Percentiles rank a stretch among this genome's conserved stretches.
These are phyloP conservation scores for Ypsolopha sequella DNA, from an alignment of 2,888 invertebrate genomes.

Conservation along the genomic window DNA sequence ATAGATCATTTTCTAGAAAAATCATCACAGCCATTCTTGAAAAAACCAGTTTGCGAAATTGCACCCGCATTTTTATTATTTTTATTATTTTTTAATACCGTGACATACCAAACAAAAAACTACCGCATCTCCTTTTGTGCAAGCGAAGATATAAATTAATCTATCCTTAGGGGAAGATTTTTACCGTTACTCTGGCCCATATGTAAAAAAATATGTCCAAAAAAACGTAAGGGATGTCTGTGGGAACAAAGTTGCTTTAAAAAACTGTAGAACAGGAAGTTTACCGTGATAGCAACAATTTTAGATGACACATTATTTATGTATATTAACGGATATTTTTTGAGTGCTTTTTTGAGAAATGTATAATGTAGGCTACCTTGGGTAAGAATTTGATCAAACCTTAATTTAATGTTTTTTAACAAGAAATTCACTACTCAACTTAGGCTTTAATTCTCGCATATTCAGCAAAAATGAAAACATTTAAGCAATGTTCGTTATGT, in stretches of 20 bases:
- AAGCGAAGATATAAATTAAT: conserved; percentile 63
- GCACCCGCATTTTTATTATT: conserved; percentile 29
- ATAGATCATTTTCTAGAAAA: background rate
- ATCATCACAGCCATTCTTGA: background rate
- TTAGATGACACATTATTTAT: conserved; percentile 35
- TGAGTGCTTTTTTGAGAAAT: conserved; percentile 33
- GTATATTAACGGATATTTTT: conserved; percentile 48
- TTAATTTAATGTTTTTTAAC: no score
- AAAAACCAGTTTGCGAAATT: conserved; percentile 15
- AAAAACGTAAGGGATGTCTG: conserved; percentile 37
- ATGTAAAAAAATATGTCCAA: conserved; percentile 49
- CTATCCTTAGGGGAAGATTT: conserved; percentile 60
- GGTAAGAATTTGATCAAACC: no score
- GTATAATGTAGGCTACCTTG: conserved; percentile 23
- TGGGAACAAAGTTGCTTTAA: conserved; percentile 50
- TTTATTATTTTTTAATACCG: conserved; percentile 23
- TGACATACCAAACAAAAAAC: conserved; percentile 46
- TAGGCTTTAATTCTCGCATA: no score
- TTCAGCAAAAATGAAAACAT: no score
- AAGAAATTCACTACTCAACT: no score
- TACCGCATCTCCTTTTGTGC: conserved; percentile 57
- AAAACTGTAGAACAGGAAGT: conserved; percentile 56
- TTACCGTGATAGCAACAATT: conserved; percentile 56
- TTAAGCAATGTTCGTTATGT: no score
- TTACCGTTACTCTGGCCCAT: conserved; percentile 65